phyloP scores from a whole-genome alignment of 23 tunicate species.

The Oikopleura albicans region DNA sequence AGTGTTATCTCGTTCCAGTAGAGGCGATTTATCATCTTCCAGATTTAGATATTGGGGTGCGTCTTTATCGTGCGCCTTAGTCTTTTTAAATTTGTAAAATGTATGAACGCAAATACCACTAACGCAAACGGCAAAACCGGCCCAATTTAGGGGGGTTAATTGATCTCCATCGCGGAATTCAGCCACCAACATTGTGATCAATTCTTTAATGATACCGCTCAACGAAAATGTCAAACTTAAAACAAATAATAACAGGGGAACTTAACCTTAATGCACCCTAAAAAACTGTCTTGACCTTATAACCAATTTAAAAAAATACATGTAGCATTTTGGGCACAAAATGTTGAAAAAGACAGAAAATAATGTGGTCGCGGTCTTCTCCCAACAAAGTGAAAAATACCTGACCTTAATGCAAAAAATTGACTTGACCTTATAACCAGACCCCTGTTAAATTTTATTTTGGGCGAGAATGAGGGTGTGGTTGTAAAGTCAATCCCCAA shows the following conservation, averaged over 20 bases:
- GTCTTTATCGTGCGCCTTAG: not conserved
- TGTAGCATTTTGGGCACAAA: too few relatives aligned
- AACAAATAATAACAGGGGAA: not conserved
- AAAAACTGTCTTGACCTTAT: too few relatives aligned
- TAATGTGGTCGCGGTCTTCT: too few relatives aligned
- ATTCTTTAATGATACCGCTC: not conserved
- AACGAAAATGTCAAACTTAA: conserved; percentile 4
- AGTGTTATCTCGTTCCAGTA: not conserved
- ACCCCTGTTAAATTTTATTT: too few relatives aligned
- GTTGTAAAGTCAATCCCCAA: too few relatives aligned
- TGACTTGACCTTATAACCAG: too few relatives aligned
- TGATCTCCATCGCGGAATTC: not conserved
- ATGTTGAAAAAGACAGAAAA: too few relatives aligned
- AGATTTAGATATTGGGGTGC: not conserved
- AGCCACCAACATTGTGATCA: not conserved
- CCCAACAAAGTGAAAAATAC: too few relatives aligned
- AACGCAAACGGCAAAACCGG: not conserved
- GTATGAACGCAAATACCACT: not conserved
- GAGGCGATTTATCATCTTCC: not conserved
- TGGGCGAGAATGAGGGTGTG: too few relatives aligned
- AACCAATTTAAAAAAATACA: too few relatives aligned
- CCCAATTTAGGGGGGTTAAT: not conserved
- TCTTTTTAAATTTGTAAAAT: not conserved
- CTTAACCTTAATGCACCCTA: too few relatives aligned
- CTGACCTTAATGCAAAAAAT: too few relatives aligned